These are phyloP conservation scores for Campoplex capitator DNA, from an alignment of 2,888 invertebrate genomes.

Conservation along the genomic window DNA sequence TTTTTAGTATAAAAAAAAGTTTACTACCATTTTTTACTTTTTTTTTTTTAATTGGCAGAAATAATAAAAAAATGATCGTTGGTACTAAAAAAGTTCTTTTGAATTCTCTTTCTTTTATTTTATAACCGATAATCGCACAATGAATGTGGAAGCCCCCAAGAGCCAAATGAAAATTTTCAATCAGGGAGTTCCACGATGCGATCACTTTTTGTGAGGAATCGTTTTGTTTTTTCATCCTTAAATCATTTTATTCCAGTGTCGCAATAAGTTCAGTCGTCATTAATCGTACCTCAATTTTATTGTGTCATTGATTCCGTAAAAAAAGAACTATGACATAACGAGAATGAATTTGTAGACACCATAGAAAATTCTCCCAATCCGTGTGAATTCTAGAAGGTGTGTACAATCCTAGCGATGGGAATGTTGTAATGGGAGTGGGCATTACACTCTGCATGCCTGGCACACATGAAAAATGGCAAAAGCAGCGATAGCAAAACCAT, in stretches of 20 bases:
- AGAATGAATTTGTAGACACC: neutral
- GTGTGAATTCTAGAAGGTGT: conserved; percentile 55
- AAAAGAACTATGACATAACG: conserved; percentile 50
- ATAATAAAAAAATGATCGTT: too few species aligned
- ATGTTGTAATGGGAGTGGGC: conserved; percentile 58
- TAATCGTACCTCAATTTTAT: neutral
- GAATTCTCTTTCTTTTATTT: neutral
- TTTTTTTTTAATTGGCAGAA: too few species aligned
- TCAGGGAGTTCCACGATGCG: too few species aligned
- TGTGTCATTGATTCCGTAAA: neutral
- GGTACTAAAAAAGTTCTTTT: neutral
- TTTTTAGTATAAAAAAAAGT: neutral
- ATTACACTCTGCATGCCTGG: conserved; percentile 40
- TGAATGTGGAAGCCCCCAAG: too few species aligned
- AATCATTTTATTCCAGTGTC: too few species aligned
- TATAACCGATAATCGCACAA: too few species aligned
- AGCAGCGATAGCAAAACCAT: conserved; percentile 11
- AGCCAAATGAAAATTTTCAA: too few species aligned
- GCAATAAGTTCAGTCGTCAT: too few species aligned
- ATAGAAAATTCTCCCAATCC: conserved; percentile 6
- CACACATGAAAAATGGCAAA: conserved; percentile 48
- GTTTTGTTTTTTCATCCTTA: too few species aligned
- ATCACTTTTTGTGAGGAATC: too few species aligned
- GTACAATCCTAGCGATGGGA: conserved; percentile 49
- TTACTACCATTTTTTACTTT: neutral